Base-by-base conservation (phyloP, 2,113 vertebrate species). In the Lonchura striata region DNA sequence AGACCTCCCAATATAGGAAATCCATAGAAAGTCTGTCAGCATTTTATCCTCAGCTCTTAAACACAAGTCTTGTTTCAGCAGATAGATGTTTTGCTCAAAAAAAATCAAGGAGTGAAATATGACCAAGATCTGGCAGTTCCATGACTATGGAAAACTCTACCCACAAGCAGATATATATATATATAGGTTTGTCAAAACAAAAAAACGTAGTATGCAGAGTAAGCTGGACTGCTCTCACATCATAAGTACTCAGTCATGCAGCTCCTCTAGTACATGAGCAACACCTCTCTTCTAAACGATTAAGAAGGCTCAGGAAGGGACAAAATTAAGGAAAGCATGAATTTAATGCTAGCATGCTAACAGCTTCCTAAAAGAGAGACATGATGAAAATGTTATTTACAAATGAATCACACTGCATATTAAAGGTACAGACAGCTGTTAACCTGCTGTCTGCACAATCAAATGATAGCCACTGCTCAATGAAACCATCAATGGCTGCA, bases 181-280 rank as follows among this genome's bases (percentile, higher is more conserved):
- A 3, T 44, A n/a, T 16, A 72, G 12, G 20, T 78, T 81, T 92
- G 91, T 93, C 92, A 94, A 94, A 87, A 88, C 82, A 96, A 96
- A 96, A 44, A 90, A 78, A 90, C n/a, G 49, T 50, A 80, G 68
- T 27, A 85, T 82, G 61, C 76, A 90, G 50, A 88, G 64, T 46
- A 87, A 96, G 54, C 56, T 42, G 70, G 50, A 82, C 74, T 74
- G 61, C 64, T 78, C 77, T 92, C 86, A 35, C 8, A 27, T 7
- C 66, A 15, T 24, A 93, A 2, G 4, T 78, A 84, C 50, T 93
- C 65, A 82, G 52, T 31, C 78, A 68, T 68, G 46, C 20, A 95
- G 59, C 68, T 39, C 47, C 87, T 79, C 37, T 33, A 81, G 80
- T 21, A 84, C 76, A 72, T 3, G 6, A 81, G 81, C 49, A 82